Evolutionary conservation across 53 echinoderm and acorn worm species (phyloP).

Genomic region (Glandiceps talaboti): DNA sequence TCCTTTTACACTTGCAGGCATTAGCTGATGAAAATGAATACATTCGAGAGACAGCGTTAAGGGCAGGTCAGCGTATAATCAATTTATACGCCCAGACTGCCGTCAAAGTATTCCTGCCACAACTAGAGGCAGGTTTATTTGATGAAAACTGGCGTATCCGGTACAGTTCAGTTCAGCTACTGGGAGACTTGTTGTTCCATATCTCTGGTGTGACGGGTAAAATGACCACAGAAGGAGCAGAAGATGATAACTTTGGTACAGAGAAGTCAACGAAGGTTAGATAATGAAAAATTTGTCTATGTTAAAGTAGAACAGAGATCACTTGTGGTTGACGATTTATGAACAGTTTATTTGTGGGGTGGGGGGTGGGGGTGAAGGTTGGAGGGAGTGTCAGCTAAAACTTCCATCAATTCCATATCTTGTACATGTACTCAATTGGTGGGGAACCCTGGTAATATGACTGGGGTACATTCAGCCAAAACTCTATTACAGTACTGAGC

Average conservation of each 20-base stretch:
- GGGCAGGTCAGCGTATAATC: constrained; percentile 96
- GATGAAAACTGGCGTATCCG: constrained; percentile 98
- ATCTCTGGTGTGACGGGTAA: constrained; percentile 96
- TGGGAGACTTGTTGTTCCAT: constrained; percentile 80
- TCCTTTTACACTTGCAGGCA: constrained; percentile 49
- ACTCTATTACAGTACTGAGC: too few relatives aligned
- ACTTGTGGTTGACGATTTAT: too few relatives aligned
- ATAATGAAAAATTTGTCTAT: too few relatives aligned
- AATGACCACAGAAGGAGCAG: constrained; percentile 91
- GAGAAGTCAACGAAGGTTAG: constrained; percentile 94
- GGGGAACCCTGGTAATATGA: too few relatives aligned
- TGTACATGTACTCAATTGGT: too few relatives aligned
- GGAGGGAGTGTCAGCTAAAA: too few relatives aligned
- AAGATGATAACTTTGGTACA: constrained; percentile 99
- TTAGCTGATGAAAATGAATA: constrained; percentile 90
- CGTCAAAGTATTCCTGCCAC: constrained; percentile 84
- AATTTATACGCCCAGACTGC: constrained; percentile 93
- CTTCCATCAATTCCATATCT: too few relatives aligned
- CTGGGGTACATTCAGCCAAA: too few relatives aligned
- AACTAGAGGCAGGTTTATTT: constrained; percentile 90
- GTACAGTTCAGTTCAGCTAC: constrained; percentile 81
- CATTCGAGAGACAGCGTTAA: constrained; percentile 84
- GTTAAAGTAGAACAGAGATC: too few relatives aligned
- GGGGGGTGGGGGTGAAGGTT: too few relatives aligned
- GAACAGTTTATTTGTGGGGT: too few relatives aligned